Conservation (phyloP, 2,888 invertebrate genomes). For the Athripsodes cinereus region DNA sequence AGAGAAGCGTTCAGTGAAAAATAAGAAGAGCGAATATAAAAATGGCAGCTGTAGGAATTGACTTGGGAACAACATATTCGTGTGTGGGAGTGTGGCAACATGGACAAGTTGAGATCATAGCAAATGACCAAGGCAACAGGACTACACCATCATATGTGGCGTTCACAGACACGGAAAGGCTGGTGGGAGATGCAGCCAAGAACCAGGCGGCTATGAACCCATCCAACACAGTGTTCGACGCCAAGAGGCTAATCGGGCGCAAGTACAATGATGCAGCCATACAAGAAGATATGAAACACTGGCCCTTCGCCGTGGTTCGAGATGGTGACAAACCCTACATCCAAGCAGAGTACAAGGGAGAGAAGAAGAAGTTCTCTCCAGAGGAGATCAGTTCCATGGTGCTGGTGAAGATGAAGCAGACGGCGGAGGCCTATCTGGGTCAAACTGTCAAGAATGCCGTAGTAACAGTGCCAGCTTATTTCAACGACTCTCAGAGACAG, state of each 20-base stretch:
- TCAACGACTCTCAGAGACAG: conserved; percentile 69
- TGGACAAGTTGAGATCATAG: conserved; percentile 76
- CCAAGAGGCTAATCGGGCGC: conserved; percentile 74
- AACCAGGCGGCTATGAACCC: conserved; percentile 77
- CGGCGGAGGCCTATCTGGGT: conserved; percentile 68
- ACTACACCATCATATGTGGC: conserved; percentile 86
- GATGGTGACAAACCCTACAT: conserved; percentile 63
- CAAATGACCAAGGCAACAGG: conserved; percentile 84
- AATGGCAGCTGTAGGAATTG: conserved; percentile 61
- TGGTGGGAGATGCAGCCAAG: conserved; percentile 83
- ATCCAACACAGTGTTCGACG: conserved; percentile 65
- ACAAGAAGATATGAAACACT: conserved; percentile 74
- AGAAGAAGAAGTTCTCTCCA: conserved; percentile 57
- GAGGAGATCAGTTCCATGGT: conserved; percentile 70
- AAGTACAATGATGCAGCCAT: conserved; percentile 69
- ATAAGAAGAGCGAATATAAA: background rate
- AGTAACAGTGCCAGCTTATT: conserved; percentile 74
- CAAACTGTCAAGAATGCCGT: conserved; percentile 64
- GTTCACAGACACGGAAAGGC: conserved; percentile 76
- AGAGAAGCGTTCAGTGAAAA: background rate
- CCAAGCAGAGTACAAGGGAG: conserved; percentile 60
- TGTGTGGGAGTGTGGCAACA: conserved; percentile 83
- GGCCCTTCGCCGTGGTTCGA: conserved; percentile 69
- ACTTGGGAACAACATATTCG: conserved; percentile 84
- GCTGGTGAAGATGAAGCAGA: conserved; percentile 57